Conservation (phyloP, 2,888 invertebrate genomes). For the Mythimna lalbum region DNA sequence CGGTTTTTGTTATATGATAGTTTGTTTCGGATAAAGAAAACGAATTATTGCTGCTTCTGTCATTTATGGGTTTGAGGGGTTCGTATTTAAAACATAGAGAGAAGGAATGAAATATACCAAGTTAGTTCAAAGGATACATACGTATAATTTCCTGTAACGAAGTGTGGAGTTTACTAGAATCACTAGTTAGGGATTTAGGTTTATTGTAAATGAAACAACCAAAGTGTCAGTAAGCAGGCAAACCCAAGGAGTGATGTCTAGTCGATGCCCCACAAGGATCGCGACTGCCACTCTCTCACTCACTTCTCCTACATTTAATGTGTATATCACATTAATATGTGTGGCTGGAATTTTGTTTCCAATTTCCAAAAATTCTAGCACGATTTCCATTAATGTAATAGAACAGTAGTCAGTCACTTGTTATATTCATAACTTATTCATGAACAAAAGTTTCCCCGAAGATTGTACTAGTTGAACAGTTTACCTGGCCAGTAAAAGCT, state of each 20-base stretch:
- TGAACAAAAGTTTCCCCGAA: conserved; percentile 19
- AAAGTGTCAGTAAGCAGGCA: no score
- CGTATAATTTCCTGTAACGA: no score
- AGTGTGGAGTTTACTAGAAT: no score
- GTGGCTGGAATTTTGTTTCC: no score
- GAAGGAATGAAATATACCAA: background rate
- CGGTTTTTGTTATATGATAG: conserved; percentile 58
- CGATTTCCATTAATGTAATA: conserved; percentile 10
- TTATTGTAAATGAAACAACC: no score
- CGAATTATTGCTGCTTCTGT: conserved; percentile 47
- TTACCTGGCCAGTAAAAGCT: conserved; percentile 45
- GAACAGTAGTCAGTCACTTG: background rate
- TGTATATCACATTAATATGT: no score
- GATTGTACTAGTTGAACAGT: conserved; percentile 29
- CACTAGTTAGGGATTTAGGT: no score
- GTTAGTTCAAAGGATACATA: conserved; percentile 1
- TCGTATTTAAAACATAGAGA: background rate
- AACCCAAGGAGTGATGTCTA: no score
- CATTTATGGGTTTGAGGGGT: conserved; percentile 19
- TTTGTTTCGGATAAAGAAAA: conserved; percentile 57
- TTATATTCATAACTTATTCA: conserved; percentile 40
- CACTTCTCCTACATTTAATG: no score
- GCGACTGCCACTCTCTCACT: no score
- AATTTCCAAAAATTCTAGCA: background rate
- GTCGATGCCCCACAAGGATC: no score